Evolutionary conservation across 2,113 vertebrate genomes (phyloP).

Genomic region (Micronycteris hirsuta): DNA sequence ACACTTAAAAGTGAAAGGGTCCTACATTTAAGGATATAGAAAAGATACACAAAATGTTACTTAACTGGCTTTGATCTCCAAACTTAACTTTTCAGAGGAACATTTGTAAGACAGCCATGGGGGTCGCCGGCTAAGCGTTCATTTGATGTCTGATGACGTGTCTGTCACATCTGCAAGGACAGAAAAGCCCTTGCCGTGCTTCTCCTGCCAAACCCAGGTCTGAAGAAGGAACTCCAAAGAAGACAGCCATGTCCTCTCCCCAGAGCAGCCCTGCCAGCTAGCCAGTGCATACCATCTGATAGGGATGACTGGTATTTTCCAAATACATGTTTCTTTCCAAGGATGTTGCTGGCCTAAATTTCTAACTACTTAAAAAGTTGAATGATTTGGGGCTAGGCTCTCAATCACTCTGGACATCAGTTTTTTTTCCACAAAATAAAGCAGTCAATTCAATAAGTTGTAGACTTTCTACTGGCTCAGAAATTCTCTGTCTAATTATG

Average conservation of each 20-base stretch:
- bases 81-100: neutral
- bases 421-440: conserved; percentile 28
- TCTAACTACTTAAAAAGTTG: neutral
- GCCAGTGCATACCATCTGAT: neutral
- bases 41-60: neutral
- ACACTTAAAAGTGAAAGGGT: neutral
- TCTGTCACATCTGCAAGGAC: neutral
- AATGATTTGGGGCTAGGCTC: neutral
- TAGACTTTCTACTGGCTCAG: neutral
- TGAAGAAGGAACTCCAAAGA: neutral
- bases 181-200: neutral
- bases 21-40: neutral
- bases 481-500: neutral
- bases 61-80: neutral
- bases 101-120: neutral
- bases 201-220: neutral
- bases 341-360: neutral
- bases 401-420: neutral
- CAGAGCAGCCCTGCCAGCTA: neutral
- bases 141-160: neutral
- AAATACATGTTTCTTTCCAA: neutral
- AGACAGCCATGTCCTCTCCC: neutral
- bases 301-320: neutral
- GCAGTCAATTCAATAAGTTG: neutral
- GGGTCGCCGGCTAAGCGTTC: neutral